Evolutionary conservation across 2,888 invertebrate genomes (phyloP).

Genomic region (Deroplatys truncata): DNA sequence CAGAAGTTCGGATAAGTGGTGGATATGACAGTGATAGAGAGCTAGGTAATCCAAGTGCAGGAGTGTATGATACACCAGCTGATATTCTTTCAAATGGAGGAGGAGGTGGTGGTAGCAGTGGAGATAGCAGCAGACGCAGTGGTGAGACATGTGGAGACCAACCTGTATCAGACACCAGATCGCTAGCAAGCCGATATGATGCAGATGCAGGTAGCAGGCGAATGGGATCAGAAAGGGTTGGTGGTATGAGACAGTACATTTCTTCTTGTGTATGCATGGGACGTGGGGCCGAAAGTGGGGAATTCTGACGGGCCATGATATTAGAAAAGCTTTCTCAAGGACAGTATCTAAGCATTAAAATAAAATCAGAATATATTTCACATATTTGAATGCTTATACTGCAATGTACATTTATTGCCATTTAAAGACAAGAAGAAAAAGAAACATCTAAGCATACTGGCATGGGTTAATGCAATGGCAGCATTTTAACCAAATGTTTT

Average conservation of each 20-base stretch:
- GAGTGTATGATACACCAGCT: slow-evolving; percentile 8
- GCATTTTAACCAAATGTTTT: not conserved
- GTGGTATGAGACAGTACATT: slow-evolving; percentile 12
- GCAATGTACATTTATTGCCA: not conserved
- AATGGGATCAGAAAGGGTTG: slow-evolving; percentile 1
- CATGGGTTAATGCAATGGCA: not conserved
- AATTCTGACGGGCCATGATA: not conserved
- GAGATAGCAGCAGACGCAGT: not conserved
- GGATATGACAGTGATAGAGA: not conserved
- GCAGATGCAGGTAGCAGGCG: not conserved
- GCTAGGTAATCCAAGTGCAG: not conserved
- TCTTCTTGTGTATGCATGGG: slow-evolving; percentile 13
- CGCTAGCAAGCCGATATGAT: not conserved
- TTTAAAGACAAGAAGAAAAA: not conserved
- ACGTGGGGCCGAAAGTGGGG: slow-evolving; percentile 10
- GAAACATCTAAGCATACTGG: not conserved
- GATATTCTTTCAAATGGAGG: not conserved
- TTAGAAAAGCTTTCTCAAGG: not conserved
- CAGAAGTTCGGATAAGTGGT: slow-evolving; percentile 2
- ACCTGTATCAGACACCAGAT: not conserved
- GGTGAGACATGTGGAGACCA: not conserved
- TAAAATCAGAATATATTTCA: not conserved
- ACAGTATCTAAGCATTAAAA: not conserved
- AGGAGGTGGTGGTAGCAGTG: not conserved
- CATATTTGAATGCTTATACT: not conserved